Base-by-base conservation (phyloP, 2,113 vertebrate species). In the Acanthochromis polyacanthus region DNA sequence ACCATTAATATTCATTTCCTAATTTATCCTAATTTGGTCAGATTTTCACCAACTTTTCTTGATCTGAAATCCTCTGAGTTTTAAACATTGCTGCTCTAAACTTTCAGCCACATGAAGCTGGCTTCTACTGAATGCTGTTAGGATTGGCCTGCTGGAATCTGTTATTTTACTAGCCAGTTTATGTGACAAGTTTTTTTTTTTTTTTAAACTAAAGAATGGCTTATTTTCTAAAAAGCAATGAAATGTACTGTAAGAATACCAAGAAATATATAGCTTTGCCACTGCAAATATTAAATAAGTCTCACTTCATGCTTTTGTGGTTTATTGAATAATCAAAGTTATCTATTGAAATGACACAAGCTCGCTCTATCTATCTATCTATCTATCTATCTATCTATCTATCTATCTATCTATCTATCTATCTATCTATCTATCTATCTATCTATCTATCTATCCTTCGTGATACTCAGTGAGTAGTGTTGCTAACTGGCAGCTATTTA, bases 241-340 rank as follows among this genome's bases (percentile, higher is more conserved):
- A 51, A 64, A 43, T 46, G 77, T 81, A 78, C 73, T 87, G 46
- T 82, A 83, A 62, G 6, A 79, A 84, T 23, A 43, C 22, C 28
- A 57, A 40, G 23, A 56, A 2, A 50, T 75, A n/a, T 64, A 25
- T 36, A 69, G 55, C 63, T 75, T 55, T 82, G 68, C 28, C 71
- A 51, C 46, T 30, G 30, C 32, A 66, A 57, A 66, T 60, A 71
- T 72, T 76, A 86, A 88, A 88, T 8, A 43, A 20, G 20, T 74
- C 14, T 59, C 3, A 63, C 51, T 28, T 72, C 3, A 59, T 59
- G 23, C 3, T 63, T 68, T 66, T 68, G 58, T 63, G 17, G 15
- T 69, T 50, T 2, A 5, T 55, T 68, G 3, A 30, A 12, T 10
- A 3, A 57, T 6, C 14, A 3, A 32, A 8, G 2, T n/a, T 4